Evolutionary conservation across 2,113 vertebrate species (phyloP), one percentile per base, ranked within the genome.

Genomic region (Rattus rattus): DNA sequence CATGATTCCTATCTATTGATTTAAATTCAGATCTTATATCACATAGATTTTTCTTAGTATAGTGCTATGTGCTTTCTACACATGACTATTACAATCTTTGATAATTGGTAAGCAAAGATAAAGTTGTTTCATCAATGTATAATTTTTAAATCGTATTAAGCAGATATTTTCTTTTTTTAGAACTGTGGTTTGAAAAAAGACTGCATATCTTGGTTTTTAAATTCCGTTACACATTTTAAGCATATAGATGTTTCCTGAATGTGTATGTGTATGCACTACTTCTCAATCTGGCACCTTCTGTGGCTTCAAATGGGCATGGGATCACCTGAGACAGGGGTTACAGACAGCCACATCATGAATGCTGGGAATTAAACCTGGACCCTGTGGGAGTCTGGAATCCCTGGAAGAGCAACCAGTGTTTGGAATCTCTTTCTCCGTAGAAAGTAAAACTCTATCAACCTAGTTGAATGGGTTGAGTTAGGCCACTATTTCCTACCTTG

Each of bases 301-400:
- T 61, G 56, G 12, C 22, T 14, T 26, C 11, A 43, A 43, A n/a
- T 43, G 4, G 14, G 22, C 7, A 84, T 63, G n/a, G 7, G 7
- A 63, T 56, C 22, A 28, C 13, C 36, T 7, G 24, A 61, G 12
- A 63, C 13, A 63, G 2, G 22, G 14, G 13, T 43, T 43, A 30
- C 1, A 43, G 13, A 43, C 22, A 43, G 24, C 1, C 0, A 39
- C 56, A 14, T 14, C 8, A 43, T 43, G 0, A 3, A 63, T 17
- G 1, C 0, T 26, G 12, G 36, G 11, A 83, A 39, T 61, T 0
- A 1, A 3, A n/a, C 12, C 20, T 39, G 5, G 36, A 39, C 20
- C 4, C 22, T 61, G 11, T 39, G 22, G 22, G 6, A 43, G 17
- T 39, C 22, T 84, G 59, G 3, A 7, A 43, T 14, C 36, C 14